phyloP scores from a whole-genome alignment of 1,140 invertebrate genomes.

The Copidosoma floridanum region DNA sequence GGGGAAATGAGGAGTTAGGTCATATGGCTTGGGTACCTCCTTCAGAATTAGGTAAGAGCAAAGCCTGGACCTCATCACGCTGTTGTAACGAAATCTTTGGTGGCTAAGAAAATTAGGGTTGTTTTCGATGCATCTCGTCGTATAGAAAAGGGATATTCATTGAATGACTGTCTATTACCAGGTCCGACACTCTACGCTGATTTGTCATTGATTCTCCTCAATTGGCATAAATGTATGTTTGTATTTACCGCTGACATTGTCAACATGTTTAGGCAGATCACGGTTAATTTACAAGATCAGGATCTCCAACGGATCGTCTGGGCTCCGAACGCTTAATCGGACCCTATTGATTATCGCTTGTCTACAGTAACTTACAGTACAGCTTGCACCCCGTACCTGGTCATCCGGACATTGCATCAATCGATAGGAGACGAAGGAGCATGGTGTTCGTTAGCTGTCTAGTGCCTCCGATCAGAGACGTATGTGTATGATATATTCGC shows the following conservation, averaged over 20 bases:
- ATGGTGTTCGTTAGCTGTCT: no score
- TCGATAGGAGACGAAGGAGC: neutral
- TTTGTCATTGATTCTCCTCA: neutral
- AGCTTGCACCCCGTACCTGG: neutral
- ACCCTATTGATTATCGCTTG: neutral
- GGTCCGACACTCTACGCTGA: neutral
- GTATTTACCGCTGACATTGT: constrained; percentile 19
- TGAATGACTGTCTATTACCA: neutral
- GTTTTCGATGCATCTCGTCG: neutral
- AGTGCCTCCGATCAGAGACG: no score
- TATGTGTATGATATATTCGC: no score
- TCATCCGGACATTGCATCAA: neutral
- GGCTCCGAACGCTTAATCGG: neutral
- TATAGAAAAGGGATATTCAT: neutral
- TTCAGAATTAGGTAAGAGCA: neutral
- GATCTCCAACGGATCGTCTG: constrained; percentile 1
- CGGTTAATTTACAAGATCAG: neutral
- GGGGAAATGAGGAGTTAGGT: neutral
- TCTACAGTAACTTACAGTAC: neutral
- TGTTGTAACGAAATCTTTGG: neutral
- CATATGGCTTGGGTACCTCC: constrained; percentile 3
- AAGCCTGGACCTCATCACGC: constrained; percentile 12
- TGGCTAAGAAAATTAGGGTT: neutral
- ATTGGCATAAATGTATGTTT: neutral
- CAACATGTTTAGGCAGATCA: constrained; percentile 37